phyloP scores from a whole-genome alignment of 2,888 invertebrate genomes.

The Epirrhoe alternata region DNA sequence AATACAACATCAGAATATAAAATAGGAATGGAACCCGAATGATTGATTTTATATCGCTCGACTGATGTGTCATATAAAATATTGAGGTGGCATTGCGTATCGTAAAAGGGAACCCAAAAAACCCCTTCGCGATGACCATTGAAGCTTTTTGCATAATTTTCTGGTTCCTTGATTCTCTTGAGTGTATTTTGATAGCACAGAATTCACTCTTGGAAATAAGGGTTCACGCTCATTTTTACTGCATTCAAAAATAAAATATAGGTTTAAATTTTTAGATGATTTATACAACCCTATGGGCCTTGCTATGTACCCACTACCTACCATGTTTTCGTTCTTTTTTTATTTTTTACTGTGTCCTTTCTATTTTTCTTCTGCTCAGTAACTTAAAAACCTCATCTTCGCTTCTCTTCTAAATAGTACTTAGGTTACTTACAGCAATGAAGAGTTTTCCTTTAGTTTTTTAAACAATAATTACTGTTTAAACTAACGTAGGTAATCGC shows the following conservation, averaged over 20 bases:
- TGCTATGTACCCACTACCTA: too few species aligned
- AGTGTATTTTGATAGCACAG: conserved; percentile 43
- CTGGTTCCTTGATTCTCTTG: conserved; percentile 70
- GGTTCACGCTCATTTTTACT: neutral
- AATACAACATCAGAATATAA: conserved; percentile 67
- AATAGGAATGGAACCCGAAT: conserved; percentile 58
- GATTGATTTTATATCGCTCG: conserved; percentile 58
- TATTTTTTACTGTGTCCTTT: too few species aligned
- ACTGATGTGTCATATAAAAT: conserved; percentile 58
- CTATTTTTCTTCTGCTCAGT: too few species aligned
- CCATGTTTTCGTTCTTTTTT: too few species aligned
- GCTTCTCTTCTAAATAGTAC: too few species aligned
- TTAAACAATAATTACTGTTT: too few species aligned
- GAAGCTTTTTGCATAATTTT: conserved; percentile 77
- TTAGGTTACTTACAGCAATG: too few species aligned
- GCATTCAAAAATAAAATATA: neutral
- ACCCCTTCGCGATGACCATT: conserved; percentile 63
- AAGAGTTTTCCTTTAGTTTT: too few species aligned
- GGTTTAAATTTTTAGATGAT: too few species aligned
- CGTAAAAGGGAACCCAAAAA: conserved; percentile 54
- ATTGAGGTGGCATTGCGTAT: conserved; percentile 53
- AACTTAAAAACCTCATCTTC: too few species aligned
- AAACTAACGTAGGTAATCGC: too few species aligned
- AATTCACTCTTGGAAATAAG: conserved; percentile 32
- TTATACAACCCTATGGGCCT: too few species aligned